A percentile compares a stretch with the other conserved stretches of the same genome.
Conservation (phyloP, 2,113 vertebrate species). For the Machaerirhynchus nigripectus region DNA sequence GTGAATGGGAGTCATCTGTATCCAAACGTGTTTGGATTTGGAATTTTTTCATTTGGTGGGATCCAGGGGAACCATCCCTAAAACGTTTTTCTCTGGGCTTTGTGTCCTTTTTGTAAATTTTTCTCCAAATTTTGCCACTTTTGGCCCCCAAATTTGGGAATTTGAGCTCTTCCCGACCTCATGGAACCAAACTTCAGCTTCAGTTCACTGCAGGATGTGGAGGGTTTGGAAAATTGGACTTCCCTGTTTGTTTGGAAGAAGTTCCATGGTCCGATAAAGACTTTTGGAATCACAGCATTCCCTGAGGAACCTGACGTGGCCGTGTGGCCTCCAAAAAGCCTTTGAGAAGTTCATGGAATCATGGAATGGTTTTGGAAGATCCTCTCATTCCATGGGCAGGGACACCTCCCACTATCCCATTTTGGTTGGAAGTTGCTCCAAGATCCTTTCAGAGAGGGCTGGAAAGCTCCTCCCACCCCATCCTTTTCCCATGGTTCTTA, state of each 20-base stretch:
- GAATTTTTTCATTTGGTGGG: neutral
- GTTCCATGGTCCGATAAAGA: neutral
- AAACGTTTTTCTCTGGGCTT: neutral
- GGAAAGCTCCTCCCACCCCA: neutral
- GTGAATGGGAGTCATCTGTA: neutral
- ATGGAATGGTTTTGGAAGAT: neutral
- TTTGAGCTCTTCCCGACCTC: neutral
- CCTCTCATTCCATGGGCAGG: neutral
- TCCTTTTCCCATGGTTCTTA: neutral
- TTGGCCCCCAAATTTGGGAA: neutral
- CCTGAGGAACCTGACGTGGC: neutral
- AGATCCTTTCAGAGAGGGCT: neutral
- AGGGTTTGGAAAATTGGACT: neutral
- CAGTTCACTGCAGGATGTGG: neutral
- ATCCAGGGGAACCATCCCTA: neutral
- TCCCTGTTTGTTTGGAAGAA: neutral
- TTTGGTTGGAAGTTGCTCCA: neutral
- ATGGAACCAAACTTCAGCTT: neutral
- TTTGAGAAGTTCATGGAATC: neutral
- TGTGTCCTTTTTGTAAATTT: neutral
- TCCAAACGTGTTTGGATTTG: neutral
- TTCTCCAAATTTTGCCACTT: neutral
- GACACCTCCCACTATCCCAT: neutral
- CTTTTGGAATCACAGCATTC: neutral
- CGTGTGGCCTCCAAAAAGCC: neutral